Percentiles rank a stretch among this genome's conserved stretches.
These are phyloP conservation scores for Drosophila meridionalis DNA, from an alignment of 2,888 invertebrate genomes.

Conservation along the genomic window DNA sequence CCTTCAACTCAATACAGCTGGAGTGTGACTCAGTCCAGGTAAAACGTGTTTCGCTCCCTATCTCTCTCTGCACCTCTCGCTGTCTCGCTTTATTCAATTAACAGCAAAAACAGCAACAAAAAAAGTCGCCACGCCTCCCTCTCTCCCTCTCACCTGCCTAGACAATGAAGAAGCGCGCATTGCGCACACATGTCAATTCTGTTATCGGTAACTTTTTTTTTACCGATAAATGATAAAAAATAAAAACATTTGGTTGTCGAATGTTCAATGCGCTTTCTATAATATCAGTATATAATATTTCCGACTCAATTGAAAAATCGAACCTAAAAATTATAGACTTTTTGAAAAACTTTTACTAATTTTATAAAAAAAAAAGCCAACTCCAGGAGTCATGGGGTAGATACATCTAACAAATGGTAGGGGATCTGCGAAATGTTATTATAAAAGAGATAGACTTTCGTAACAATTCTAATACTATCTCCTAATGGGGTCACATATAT, in stretches of 20 bases:
- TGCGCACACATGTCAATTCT: constrained; percentile 59
- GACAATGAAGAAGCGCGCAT: constrained; percentile 50
- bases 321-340: fast-evolving
- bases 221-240: constrained; percentile 48
- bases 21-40: constrained; percentile 68
- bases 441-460: not conserved
- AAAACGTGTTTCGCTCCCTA: constrained; percentile 65
- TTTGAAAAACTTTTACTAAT: too few relatives aligned
- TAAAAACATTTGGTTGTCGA: not conserved
- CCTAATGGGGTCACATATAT: not conserved
- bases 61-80: not conserved
- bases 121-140: not conserved
- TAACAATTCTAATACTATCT: not conserved
- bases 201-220: constrained; percentile 52
- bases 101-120: constrained; percentile 31
- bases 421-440: not conserved
- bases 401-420: not conserved
- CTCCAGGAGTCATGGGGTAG: too few relatives aligned
- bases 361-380: too few relatives aligned
- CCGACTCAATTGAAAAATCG: not conserved
- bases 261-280: constrained; percentile 15
- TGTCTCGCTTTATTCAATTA: constrained; percentile 41
- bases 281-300: not conserved
- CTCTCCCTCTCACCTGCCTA: constrained; percentile 16
- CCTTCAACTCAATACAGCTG: constrained; percentile 73